Base-by-base conservation (phyloP, 2,797 vertebrate genomes). In the Gadopsis bispinosus region DNA sequence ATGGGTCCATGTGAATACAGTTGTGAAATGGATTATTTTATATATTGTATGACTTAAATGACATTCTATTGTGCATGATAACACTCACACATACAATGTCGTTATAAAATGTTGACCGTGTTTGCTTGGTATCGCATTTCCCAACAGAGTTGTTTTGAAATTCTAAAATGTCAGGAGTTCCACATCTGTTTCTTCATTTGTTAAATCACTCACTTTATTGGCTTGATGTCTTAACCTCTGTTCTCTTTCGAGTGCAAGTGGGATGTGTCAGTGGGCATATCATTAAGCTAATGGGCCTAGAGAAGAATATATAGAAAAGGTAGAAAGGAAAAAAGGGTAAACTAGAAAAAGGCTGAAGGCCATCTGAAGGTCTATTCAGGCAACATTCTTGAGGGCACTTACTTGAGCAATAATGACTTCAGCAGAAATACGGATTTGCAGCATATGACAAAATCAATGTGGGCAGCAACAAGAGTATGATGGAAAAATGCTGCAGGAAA, bases 381-480 rank as follows among this genome's bases (percentile, higher is more conserved):
- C 33, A 48, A 19, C 37, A 41, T 82, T 62, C 58, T 43, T 55
- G 26, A 53, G 19, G 12, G 13, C n/a, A 41, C 67, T 73, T 43
- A 67, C n/a, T 62, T 26, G 16, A 60, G 12, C 56, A 31, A 41
- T 51, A 63, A 73, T 82, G 51, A 79, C 56, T 29, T 70, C 33
- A 67, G 64, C 59, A 66, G 33, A 67, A 55, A 69, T 75, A 20
- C 0, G 4, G 37, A 61, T 62, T 66, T 62, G 45, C 45, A 70
- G 65, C 41, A 60, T 62, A 31, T 59, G 51, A 43, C n/a, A 41
- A 76, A 79, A 79, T 83, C 64, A 51, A 48, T 73, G 50, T 45
- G n/a, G 14, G 54, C 14, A 51, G 62, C 50, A 59, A 60, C 22
- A 64, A 35, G 20, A 35, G 26, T 41, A 35, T 65, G 55, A 58